Conservation (phyloP, 2,113 vertebrate genomes). For the Andinoacara biseriatus region DNA sequence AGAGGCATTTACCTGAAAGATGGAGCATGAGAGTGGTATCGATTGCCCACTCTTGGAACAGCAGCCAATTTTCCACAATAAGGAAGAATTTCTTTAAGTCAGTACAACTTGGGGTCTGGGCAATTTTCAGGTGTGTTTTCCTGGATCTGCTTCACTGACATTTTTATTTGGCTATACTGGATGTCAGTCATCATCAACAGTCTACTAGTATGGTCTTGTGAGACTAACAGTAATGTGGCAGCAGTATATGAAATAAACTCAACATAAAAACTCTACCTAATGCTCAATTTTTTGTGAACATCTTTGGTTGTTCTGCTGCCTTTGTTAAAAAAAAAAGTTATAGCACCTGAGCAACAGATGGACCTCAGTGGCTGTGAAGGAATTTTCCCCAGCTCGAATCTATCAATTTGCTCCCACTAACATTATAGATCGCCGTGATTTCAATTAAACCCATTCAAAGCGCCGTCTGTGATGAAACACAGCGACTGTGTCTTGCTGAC, state of each 20-base stretch:
- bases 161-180: slow-evolving; percentile 1
- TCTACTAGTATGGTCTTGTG: background rate
- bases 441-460: slow-evolving; percentile 38
- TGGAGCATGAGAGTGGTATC: background rate
- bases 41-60: background rate
- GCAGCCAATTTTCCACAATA: background rate
- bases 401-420: slow-evolving; percentile 9
- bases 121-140: background rate
- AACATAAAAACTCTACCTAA: background rate
- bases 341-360: slow-evolving; percentile 11
- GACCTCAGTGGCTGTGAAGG: background rate
- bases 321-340: background rate
- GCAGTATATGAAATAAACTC: background rate
- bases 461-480: slow-evolving; percentile 19
- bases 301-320: slow-evolving; percentile 11
- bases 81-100: background rate
- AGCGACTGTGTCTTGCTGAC: slow-evolving; percentile 16
- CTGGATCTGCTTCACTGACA: background rate
- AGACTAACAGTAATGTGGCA: background rate
- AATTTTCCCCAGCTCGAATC: slow-evolving; percentile 14
- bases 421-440: slow-evolving; percentile 16
- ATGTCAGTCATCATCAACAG: slow-evolving; percentile 16
- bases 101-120: background rate
- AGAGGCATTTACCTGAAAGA: slow-evolving; percentile 5
- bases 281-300: background rate